Conservation (phyloP, 2,888 invertebrate species). For the Athrips mouffetella region DNA sequence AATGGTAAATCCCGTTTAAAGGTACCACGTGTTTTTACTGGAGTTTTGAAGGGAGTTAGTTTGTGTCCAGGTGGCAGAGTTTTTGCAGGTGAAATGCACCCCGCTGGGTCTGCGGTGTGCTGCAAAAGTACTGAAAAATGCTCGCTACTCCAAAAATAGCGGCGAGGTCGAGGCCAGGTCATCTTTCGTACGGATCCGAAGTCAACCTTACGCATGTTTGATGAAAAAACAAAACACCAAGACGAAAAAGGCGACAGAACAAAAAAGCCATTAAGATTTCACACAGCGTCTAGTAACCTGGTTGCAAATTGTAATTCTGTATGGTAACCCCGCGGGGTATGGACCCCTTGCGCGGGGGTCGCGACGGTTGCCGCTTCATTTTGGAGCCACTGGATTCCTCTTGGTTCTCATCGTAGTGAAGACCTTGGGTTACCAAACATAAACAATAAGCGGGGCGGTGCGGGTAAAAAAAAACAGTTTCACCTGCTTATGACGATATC, state of each 20-base stretch:
- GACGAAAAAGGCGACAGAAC: not conserved
- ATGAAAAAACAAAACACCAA: not conserved
- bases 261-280: too few relatives aligned
- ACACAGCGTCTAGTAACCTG: slow-evolving; percentile 19
- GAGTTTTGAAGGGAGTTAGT: too few relatives aligned
- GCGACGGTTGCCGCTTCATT: slow-evolving; percentile 78
- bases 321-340: slow-evolving; percentile 76
- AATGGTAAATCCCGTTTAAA: too few relatives aligned
- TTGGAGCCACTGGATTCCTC: slow-evolving; percentile 57
- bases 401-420: slow-evolving; percentile 90
- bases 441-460: not conserved
- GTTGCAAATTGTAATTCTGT: slow-evolving; percentile 53
- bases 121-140: too few relatives aligned
- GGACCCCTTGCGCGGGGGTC: slow-evolving; percentile 88
- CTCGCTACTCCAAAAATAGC: too few relatives aligned
- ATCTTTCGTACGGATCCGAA: too few relatives aligned
- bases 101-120: too few relatives aligned
- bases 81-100: too few relatives aligned
- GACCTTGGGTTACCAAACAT: slow-evolving; percentile 69
- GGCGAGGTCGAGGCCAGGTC: too few relatives aligned
- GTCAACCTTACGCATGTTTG: too few relatives aligned
- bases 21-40: too few relatives aligned
- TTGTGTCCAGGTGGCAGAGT: too few relatives aligned
- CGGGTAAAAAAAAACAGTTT: not conserved
- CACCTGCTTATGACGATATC: slow-evolving; percentile 12